Conservation (phyloP, 1,140 invertebrate genomes). For the Gryon sp. region DNA sequence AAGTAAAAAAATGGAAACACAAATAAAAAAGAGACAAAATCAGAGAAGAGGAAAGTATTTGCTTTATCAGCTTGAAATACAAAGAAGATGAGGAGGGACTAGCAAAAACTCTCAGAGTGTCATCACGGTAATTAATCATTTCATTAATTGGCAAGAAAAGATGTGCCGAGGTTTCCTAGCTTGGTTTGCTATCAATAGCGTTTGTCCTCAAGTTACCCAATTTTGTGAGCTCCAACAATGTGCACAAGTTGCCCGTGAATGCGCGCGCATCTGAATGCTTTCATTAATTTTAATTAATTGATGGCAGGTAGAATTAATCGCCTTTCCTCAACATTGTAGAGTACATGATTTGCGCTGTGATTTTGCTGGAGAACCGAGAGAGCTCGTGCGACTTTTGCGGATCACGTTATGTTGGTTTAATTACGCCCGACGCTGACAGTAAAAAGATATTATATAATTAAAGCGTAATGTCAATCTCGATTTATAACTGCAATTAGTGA, state of each 20-base stretch:
- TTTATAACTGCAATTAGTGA: constrained; percentile 32
- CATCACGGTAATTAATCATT: constrained; percentile 75
- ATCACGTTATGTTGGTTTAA: constrained; percentile 22
- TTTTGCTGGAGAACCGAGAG: constrained; percentile 33
- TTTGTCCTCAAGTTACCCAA: constrained; percentile 64
- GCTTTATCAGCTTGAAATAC: too few species aligned
- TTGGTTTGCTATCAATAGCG: not conserved
- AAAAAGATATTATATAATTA: constrained; percentile 43
- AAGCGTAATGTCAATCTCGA: constrained; percentile 26
- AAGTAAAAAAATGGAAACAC: too few species aligned
- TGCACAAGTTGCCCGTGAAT: too few species aligned
- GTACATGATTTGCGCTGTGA: constrained; percentile 41
- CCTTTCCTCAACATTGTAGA: constrained; percentile 54
- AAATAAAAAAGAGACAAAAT: too few species aligned
- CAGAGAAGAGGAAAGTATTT: too few species aligned
- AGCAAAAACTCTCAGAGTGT: constrained; percentile 69
- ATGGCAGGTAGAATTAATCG: constrained; percentile 64
- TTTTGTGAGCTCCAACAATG: too few species aligned
- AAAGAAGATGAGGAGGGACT: constrained; percentile 60
- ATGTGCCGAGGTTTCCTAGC: constrained; percentile 66
- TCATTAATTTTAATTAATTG: constrained; percentile 75
- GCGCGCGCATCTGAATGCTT: constrained; percentile 41
- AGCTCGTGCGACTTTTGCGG: constrained; percentile 18
- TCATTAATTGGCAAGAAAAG: constrained; percentile 76
- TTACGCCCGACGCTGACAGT: constrained; percentile 8